Evolutionary conservation across 1,140 invertebrate genomes (phyloP).

Genomic region (Oedothorax gibbosus): DNA sequence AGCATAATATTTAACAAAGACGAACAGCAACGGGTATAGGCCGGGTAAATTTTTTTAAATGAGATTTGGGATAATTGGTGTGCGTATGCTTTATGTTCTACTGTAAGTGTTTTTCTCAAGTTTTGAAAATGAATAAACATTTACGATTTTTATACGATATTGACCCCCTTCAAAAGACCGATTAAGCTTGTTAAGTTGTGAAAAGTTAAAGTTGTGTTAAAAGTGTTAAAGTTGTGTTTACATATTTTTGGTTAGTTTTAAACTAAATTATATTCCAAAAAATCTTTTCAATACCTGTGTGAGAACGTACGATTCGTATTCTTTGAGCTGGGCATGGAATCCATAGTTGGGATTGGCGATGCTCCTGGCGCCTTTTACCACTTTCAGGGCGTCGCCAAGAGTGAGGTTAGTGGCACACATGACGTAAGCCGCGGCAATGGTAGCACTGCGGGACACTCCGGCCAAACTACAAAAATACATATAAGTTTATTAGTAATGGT

Average conservation of each 20-base stretch:
- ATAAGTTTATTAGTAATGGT: no score
- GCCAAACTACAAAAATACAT: slow-evolving; percentile 77
- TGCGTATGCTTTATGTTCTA: no score
- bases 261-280: neutral
- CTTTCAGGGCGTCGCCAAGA: slow-evolving; percentile 93
- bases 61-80: no score
- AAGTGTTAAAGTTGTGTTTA: neutral
- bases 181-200: no score
- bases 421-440: slow-evolving; percentile 92
- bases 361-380: slow-evolving; percentile 87
- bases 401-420: slow-evolving; percentile 92
- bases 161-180: no score
- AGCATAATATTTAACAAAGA: no score
- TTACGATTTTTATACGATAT: no score
- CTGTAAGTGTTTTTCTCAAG: no score
- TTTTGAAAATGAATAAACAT: no score
- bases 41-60: no score
- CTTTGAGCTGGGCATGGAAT: slow-evolving; percentile 92
- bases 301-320: slow-evolving; percentile 87
- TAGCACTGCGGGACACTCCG: slow-evolving; percentile 95
- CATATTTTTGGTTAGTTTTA: neutral
- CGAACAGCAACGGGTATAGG: no score
- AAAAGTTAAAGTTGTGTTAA: neutral
- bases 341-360: slow-evolving; percentile 96
- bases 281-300: slow-evolving; percentile 72